A percentile compares a stretch with the other conserved stretches of the same genome.
Evolutionary conservation across 2,888 invertebrate species (phyloP).

Genomic region (Calameuta idolon): DNA sequence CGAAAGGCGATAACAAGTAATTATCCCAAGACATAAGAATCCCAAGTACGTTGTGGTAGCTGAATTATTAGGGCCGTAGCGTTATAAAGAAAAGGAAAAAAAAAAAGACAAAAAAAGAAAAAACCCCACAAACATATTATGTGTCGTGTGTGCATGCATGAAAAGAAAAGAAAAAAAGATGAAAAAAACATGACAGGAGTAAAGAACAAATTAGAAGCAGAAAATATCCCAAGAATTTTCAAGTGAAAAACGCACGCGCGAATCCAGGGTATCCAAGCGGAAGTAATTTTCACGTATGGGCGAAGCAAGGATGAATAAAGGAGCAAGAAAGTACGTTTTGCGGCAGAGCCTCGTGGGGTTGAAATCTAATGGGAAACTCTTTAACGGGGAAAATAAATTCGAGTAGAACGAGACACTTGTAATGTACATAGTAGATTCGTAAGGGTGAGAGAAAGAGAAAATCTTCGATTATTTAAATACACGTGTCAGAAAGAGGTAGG

Average conservation of each 20-base stretch:
- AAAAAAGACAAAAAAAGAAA: conserved; percentile 13
- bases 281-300: neutral
- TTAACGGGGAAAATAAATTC: neutral
- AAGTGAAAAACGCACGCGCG: neutral
- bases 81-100: conserved; percentile 24
- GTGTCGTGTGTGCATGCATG: conserved; percentile 32
- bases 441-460: neutral
- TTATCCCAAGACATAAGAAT: conserved; percentile 10
- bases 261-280: neutral
- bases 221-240: neutral
- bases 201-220: conserved; percentile 13
- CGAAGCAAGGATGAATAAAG: neutral
- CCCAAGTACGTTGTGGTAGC: conserved; percentile 35
- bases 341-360: neutral
- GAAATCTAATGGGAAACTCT: neutral
- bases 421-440: conserved; percentile 20
- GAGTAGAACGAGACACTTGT: neutral
- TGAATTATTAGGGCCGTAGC: conserved; percentile 26
- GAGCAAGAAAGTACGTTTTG: no score
- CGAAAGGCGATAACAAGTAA: conserved; percentile 13
- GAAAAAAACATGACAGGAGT: conserved; percentile 15
- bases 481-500: neutral
- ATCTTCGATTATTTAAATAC: neutral
- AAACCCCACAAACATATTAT: conserved; percentile 27
- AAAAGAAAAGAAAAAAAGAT: conserved; percentile 19